Conservation (phyloP, 2,113 vertebrate genomes). For the Centrocercus urophasianus region DNA sequence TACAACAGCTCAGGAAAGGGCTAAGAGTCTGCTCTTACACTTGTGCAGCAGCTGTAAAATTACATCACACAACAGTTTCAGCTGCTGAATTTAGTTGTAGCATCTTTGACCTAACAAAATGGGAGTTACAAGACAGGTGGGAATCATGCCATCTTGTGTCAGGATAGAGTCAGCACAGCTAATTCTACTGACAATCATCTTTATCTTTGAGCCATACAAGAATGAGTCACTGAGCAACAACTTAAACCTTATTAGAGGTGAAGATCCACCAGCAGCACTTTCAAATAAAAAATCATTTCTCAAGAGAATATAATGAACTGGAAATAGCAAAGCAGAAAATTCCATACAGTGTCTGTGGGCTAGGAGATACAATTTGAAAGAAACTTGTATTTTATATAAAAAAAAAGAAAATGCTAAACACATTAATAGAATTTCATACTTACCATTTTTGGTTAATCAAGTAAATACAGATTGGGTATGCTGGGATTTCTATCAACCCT, state of each 20-base stretch:
- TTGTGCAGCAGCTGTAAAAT: accelerated
- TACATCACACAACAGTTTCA: accelerated
- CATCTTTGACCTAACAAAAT: accelerated
- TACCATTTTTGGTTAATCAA: constrained; percentile 83
- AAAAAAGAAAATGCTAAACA: neutral
- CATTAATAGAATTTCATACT: constrained; percentile 29
- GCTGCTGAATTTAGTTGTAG: neutral
- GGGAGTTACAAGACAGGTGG: neutral
- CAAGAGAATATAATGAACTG: neutral
- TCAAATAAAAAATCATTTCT: neutral
- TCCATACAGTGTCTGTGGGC: neutral
- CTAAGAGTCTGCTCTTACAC: neutral
- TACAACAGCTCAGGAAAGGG: neutral
- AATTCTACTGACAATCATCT: neutral
- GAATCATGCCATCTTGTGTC: constrained; percentile 21
- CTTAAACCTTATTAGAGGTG: neutral
- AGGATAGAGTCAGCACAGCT: neutral
- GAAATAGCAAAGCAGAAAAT: neutral
- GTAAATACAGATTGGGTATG: constrained; percentile 84
- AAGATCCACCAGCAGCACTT: neutral
- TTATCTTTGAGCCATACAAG: neutral
- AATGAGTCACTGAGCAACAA: neutral
- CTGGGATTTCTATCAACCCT: constrained; percentile 83
- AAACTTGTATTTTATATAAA: neutral
- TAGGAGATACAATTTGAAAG: neutral